phyloP scores from a whole-genome alignment of 2,797 vertebrate species.

The Rhabdomys pumilio region DNA sequence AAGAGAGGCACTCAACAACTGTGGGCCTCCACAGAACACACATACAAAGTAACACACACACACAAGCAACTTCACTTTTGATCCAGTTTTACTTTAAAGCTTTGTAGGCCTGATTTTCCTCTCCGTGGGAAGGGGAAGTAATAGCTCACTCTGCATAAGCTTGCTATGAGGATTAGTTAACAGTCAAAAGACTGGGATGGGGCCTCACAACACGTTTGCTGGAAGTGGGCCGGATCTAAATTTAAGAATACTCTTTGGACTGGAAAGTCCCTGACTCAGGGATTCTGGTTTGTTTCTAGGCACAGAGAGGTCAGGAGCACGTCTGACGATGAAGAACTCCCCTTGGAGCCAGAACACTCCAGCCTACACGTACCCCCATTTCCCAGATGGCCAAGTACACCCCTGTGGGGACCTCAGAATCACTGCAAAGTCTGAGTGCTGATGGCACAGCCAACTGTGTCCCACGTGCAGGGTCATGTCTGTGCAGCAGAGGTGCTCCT shows the following conservation, averaged over 20 bases:
- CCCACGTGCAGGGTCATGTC: neutral
- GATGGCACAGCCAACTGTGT: neutral
- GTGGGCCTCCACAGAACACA: neutral
- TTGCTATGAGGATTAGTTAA: neutral
- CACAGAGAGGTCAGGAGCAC: neutral
- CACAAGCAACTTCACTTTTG: neutral
- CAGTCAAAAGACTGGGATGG: neutral
- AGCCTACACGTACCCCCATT: no score
- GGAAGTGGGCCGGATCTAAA: conserved; percentile 11
- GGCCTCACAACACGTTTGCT: neutral
- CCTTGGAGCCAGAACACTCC: neutral
- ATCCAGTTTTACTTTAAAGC: neutral
- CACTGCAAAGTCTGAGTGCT: neutral
- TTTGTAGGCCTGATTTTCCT: neutral
- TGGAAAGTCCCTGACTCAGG: neutral
- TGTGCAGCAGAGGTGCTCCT: neutral
- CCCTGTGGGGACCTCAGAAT: neutral
- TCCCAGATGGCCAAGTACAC: neutral
- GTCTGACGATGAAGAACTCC: neutral
- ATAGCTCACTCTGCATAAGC: neutral
- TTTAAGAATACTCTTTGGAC: neutral
- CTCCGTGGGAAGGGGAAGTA: neutral
- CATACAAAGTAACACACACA: neutral
- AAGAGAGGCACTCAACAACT: neutral
- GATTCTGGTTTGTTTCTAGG: neutral